A percentile compares a stretch with the other conserved stretches of the same genome.
Conservation (phyloP, 53 echinoderm and acorn worm genomes). For the Holothuria leucospilota region DNA sequence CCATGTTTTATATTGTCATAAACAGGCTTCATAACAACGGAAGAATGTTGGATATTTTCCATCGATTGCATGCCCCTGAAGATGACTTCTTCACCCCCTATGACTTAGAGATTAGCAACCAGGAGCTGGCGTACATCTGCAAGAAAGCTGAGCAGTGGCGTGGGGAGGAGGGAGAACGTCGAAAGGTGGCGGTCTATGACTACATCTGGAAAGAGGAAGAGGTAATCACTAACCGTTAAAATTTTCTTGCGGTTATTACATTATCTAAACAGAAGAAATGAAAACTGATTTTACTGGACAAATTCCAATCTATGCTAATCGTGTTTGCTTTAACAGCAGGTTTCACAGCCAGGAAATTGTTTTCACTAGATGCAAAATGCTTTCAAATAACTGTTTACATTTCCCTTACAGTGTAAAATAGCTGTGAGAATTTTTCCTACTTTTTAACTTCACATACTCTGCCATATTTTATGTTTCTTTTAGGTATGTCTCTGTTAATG, state of each 20-base stretch:
- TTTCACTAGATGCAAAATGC: background rate
- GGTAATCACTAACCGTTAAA: constrained; percentile 1
- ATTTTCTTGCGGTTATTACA: background rate
- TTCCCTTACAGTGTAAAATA: too few species aligned
- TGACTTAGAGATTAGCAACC: constrained; percentile 99
- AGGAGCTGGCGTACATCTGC: constrained; percentile 90
- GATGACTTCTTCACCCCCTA: constrained; percentile 94
- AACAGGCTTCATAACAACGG: constrained; percentile 98
- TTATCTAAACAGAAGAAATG: background rate
- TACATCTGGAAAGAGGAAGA: constrained; percentile 97
- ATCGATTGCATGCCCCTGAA: constrained; percentile 87
- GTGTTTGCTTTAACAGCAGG: background rate
- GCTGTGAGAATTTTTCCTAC: too few species aligned
- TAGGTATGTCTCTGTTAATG: too few species aligned
- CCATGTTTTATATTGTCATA: background rate
- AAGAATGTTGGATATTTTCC: constrained; percentile 96
- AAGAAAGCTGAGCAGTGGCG: constrained; percentile 97
- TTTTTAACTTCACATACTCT: too few species aligned
- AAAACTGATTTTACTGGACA: background rate
- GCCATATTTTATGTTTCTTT: too few species aligned
- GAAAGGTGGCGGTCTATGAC: constrained; percentile 93
- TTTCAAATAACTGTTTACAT: background rate
- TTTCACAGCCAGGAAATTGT: background rate
- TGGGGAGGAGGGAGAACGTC: constrained; percentile 96
- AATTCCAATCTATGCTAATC: background rate